Conservation (phyloP, 2,888 invertebrate genomes). For the Epistrophe grossulariae region DNA sequence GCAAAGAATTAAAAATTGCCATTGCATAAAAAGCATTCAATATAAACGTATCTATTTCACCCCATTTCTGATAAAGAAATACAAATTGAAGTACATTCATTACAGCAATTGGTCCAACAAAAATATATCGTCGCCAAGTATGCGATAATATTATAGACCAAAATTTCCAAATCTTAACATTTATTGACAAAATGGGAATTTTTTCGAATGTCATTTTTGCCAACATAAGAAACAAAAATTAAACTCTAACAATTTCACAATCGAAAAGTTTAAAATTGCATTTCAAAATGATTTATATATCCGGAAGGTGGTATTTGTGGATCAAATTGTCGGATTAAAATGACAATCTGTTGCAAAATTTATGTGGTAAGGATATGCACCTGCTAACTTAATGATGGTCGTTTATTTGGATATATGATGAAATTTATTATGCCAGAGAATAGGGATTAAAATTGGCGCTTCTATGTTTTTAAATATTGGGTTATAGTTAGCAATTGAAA, state of each 20-base stretch:
- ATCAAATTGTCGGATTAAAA: slow-evolving; percentile 27
- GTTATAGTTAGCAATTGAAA: slow-evolving; percentile 52
- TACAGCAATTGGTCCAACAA: slow-evolving; percentile 78
- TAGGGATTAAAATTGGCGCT: slow-evolving; percentile 38
- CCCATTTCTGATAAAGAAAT: slow-evolving; percentile 79
- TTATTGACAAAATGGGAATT: slow-evolving; percentile 79
- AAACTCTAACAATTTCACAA: background rate
- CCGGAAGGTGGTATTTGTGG: background rate
- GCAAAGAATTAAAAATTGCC: slow-evolving; percentile 79
- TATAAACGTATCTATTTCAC: slow-evolving; percentile 79
- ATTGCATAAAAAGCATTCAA: slow-evolving; percentile 80
- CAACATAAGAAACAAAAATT: background rate
- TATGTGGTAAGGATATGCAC: slow-evolving; percentile 51
- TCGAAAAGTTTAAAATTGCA: slow-evolving; percentile 35
- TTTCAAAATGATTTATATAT: slow-evolving; percentile 51
- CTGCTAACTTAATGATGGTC: slow-evolving; percentile 32
- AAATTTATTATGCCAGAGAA: slow-evolving; percentile 58
- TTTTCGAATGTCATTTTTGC: slow-evolving; percentile 75
- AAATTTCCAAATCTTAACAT: slow-evolving; percentile 80
- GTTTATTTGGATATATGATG: slow-evolving; percentile 59
- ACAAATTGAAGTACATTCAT: slow-evolving; percentile 80
- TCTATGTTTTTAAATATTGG: slow-evolving; percentile 15
- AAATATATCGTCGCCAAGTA: slow-evolving; percentile 79
- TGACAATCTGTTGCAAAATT: slow-evolving; percentile 63
- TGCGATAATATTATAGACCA: slow-evolving; percentile 79